Evolutionary conservation across 2,888 invertebrate genomes (phyloP), one percentile per base, ranked within the genome.

Genomic region (Clivina fossor): DNA sequence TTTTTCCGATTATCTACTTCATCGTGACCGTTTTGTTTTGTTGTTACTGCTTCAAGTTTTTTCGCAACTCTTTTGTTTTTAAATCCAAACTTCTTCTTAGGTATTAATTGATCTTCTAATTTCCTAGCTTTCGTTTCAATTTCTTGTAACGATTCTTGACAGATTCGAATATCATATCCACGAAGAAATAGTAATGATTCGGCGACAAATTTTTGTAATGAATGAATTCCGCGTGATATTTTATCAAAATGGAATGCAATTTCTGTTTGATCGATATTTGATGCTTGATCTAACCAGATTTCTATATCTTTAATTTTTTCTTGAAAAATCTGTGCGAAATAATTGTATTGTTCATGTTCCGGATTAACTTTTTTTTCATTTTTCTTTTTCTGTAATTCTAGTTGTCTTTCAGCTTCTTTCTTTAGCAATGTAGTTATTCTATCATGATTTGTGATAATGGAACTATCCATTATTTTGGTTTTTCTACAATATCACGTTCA

Each of bases 1-100:
- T 68, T 55, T 40, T 59, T 62, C n/a, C 37, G 19, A 55, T 44
- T 43, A 65, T 76, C 76, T 2, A 70, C 68, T 51, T 64, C 63
- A 59, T 71, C 71, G 32, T 67, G 70, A 0, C 66, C 48, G 1
- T 68, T 66, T 53, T 76, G 78, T 22, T 76, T 74, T n/a, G 38
- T 71, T 75, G 48, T 74, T 71, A 53, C 74, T 61, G 69, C 69
- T n/a, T 62, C 66, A 32, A 71, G 67, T 58, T 69, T 69, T 59
- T 73, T 71, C 2, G 64, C 61, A 1, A 73, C 64, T 62, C 83
- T 84, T 68, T 84, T 86, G 65, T 82, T 85, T 62, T 86, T 88
- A 66, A 93, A 93, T 1, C 90, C 88, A 76, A 93, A 93, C 69
- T 89, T 92, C 69, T 90, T 91, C 65, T 90, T 87, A 1, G 93